Evolutionary conservation across 2,113 vertebrate genomes (phyloP), one percentile per base, ranked within the genome.

Genomic region (Oreochromis tanganicae): DNA sequence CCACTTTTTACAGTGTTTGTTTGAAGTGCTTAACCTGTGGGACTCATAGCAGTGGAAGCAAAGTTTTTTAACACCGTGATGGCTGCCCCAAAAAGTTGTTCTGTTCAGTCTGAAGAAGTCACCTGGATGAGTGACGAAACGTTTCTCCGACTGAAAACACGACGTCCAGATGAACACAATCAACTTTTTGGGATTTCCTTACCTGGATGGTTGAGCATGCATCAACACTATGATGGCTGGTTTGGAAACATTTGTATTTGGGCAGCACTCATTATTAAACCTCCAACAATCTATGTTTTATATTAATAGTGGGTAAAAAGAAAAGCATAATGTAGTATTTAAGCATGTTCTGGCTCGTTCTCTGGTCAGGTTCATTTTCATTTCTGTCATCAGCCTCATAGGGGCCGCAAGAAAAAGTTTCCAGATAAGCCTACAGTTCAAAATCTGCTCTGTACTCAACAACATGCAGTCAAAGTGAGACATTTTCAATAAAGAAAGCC

Each of bases 391-490:
- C 9, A 19, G 71, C 43, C 71, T 48, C 43, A 46, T 50, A 32
- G 43, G 14, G 0, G 71, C 9, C 29, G 7, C 43, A 29, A 9
- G 41, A 17, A 29, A 7, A 75, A 1, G 71, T 29, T 75, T 11
- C 24, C 71, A 29, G 43, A 7, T 7, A 19, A 7, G 16, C 0
- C 24, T 50, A 2, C 0, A 48, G 71, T 7, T 29, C 24, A 50
- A 11, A 48, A 78, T 1, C 43, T 32, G 61, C 34, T 66, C 61
- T 66, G 34, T 0, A n/a, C 32, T n/a, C 2, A 10, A 48, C 71
- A 29, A 29, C 9, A 48, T 5, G 16, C 21, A 32, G 43, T 50
- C 24, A 32, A 32, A 75, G 16, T 29, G 43, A 75, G 7, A 46
- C 27, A 7, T 50, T 50, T 75, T 46, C 14, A 29, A 29, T 48